Percentiles rank a stretch among this genome's conserved stretches.
Evolutionary conservation across 2,888 invertebrate genomes (phyloP).

Genomic region (Orchestes rusci): DNA sequence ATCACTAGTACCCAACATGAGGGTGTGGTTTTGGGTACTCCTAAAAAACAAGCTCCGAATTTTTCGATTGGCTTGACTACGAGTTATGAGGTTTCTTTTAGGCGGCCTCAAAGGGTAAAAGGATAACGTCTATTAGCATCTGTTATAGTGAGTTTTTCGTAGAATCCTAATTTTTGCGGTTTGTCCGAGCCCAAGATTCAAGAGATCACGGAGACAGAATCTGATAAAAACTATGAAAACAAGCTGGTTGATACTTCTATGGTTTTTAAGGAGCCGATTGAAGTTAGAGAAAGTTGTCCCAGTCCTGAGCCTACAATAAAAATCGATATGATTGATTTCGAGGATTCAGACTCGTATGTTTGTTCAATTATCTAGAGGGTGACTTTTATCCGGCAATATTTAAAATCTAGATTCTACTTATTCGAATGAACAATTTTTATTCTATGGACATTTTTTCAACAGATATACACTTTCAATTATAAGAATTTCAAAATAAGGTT

Average conservation of each 20-base stretch:
- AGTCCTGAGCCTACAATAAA: slow-evolving; percentile 48
- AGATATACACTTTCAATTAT: slow-evolving; percentile 10
- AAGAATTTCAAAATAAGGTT: background rate
- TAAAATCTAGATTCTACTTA: too few species aligned
- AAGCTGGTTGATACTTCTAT: slow-evolving; percentile 36
- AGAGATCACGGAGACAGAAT: slow-evolving; percentile 35
- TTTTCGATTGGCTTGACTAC: slow-evolving; percentile 67
- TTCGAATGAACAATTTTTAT: too few species aligned
- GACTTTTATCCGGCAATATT: slow-evolving; percentile 6
- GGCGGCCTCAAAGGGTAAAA: slow-evolving; percentile 20
- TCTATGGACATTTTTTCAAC: slow-evolving; percentile 9
- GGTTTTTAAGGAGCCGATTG: slow-evolving; percentile 36
- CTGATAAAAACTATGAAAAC: too few species aligned
- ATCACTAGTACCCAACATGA: slow-evolving; percentile 27
- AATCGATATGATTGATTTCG: slow-evolving; percentile 48
- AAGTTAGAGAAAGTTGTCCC: slow-evolving; percentile 38
- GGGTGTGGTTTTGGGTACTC: slow-evolving; percentile 25
- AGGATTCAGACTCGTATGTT: slow-evolving; percentile 37
- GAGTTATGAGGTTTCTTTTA: slow-evolving; percentile 56
- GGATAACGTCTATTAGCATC: background rate
- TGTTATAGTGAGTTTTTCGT: too few species aligned
- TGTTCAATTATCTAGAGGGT: background rate
- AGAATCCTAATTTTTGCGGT: too few species aligned
- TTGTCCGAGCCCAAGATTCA: slow-evolving; percentile 37
- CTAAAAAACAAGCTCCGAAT: slow-evolving; percentile 43